A percentile compares a stretch with the other conserved stretches of the same genome.
Evolutionary conservation across 2,888 invertebrate genomes (phyloP).

Genomic region (Ypsolopha scabrella): DNA sequence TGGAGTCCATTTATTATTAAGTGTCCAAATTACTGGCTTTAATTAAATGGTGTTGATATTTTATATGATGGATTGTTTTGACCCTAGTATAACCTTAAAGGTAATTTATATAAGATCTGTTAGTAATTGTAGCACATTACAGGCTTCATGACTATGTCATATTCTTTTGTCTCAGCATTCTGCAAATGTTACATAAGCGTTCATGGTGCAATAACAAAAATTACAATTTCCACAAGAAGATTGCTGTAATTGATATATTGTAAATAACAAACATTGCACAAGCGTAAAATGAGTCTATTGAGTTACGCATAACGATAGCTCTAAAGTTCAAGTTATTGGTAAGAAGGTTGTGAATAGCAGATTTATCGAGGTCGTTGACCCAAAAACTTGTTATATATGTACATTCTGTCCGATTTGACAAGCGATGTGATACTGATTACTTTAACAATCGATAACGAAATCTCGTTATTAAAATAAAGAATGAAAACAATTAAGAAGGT

Average conservation of each 20-base stretch:
- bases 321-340: slow-evolving; percentile 1
- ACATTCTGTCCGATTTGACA: not conserved
- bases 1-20: too few species aligned
- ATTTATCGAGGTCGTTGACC: slow-evolving; percentile 46
- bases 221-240: slow-evolving; percentile 1
- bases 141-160: too few species aligned
- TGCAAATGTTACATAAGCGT: not conserved
- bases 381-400: slow-evolving; percentile 38
- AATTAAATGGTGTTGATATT: too few species aligned
- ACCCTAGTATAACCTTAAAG: too few species aligned
- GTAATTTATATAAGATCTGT: not conserved
- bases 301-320: not conserved
- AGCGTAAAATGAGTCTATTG: not conserved
- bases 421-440: not conserved
- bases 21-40: too few species aligned
- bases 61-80: too few species aligned
- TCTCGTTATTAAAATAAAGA: slow-evolving; percentile 4
- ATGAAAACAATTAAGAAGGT: too few species aligned
- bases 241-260: slow-evolving; percentile 2
- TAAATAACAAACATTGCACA: slow-evolving; percentile 2
- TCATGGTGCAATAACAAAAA: not conserved
- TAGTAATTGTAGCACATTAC: too few species aligned
- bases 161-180: not conserved
- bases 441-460: slow-evolving; percentile 11
- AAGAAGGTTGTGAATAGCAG: not conserved